Evolutionary conservation across 2,797 vertebrate species (phyloP), one percentile per base, ranked within the genome.

Genomic region (Rhinatrema bivittatum): DNA sequence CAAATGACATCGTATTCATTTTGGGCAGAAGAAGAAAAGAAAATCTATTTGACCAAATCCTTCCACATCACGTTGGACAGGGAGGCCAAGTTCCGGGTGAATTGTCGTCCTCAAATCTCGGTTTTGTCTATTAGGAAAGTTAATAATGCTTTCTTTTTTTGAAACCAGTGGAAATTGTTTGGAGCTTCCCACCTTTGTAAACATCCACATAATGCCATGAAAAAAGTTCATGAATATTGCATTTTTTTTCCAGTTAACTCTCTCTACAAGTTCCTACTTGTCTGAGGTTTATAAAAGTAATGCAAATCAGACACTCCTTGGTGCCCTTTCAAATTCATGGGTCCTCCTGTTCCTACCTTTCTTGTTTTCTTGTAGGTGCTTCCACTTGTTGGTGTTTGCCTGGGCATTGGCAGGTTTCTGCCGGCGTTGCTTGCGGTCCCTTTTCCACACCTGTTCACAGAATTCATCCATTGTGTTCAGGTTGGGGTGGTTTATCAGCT

Each of bases 301-400:
- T 40, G 62, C 35, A 46, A 60, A 58, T 97, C 87, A 99, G 76
- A 98, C 94, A 59, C 96, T 98, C 72, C 96, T 87, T 29, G 96
- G 96, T 48, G 90, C 90, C 80, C 96, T 89, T 63, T 97, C 92
- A 74, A 94, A 88, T 78, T 97, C 95, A 34, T 99, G 96, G 90
- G 95, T 99, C 88, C 95, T 90, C 79, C 95, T 89, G 61, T 98
- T 99, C 61, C 96, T 91, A 44, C 94, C 94, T 74, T 92, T 98
- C 86, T 98, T 97, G 59, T 85, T 91, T 51, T 99, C 95, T 50
- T 97, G 95, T 73, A 95, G 84, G 72, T 94, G 93, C 76, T 96
- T 99, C 95, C 94, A 98, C 55, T 97, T 99, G 71, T 87, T 85
- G 16, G 83, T 54, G 38, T 84, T 90, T 20, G 84, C 75, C 32